Conservation (phyloP, 2,888 invertebrate species). For the Craniophora ligustri region DNA sequence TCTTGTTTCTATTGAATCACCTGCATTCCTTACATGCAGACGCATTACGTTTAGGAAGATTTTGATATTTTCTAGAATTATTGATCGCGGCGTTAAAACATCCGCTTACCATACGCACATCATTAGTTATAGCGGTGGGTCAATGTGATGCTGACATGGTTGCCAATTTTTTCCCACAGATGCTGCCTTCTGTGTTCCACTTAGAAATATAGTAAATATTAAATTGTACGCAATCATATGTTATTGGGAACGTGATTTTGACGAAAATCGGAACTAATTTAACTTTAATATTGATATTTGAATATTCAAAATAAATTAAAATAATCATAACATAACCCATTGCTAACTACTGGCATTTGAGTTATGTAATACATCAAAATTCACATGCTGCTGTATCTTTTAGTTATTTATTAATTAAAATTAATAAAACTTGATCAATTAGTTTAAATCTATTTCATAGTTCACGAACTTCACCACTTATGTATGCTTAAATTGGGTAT, state of each 20-base stretch:
- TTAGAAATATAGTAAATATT: background rate
- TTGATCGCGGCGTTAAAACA: no score
- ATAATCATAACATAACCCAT: conserved; percentile 21
- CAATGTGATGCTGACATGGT: no score
- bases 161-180: background rate
- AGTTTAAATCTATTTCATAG: conserved; percentile 48
- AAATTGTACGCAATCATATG: background rate
- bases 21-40: no score
- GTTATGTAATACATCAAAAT: conserved; percentile 20
- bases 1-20: no score
- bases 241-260: conserved; percentile 7
- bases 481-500: conserved; percentile 42
- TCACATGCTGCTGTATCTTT: conserved; percentile 10
- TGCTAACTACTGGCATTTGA: conserved; percentile 7
- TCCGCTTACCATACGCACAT: no score
- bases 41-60: no score
- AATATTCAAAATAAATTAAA: conserved; percentile 29
- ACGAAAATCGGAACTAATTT: conserved; percentile 14
- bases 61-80: no score
- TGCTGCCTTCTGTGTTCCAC: background rate
- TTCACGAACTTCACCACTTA: conserved; percentile 45
- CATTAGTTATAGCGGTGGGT: no score
- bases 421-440: conserved; percentile 37
- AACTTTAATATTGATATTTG: conserved; percentile 18
- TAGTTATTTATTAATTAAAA: conserved; percentile 40